Base-by-base conservation (phyloP, 2,797 vertebrate species). In the Tangara arthus region DNA sequence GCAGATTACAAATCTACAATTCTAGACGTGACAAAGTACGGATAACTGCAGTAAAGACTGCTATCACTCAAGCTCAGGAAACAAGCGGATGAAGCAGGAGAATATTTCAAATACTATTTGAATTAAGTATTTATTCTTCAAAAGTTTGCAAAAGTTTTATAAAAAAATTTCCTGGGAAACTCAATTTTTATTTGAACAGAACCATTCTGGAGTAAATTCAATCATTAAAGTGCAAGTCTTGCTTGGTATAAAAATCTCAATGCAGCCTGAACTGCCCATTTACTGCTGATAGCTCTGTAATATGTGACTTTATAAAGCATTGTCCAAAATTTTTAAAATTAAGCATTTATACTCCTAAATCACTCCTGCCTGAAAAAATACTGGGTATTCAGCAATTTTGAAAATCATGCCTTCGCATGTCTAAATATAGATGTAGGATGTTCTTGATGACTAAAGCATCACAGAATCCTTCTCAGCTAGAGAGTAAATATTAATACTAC, bases 401-500 rank as follows among this genome's bases (percentile, higher is more conserved):
- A 89, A 91, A 94, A 82, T 69, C 46, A 34, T 46, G 42, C 23
- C 84, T 55, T 95, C 91, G 57, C 46, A 32, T 55, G 13, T 60
- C 89, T 90, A 93, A 91, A 88, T 83, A 93, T 47, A 94, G 78
- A 71, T 7, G 27, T 30, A 69, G 80, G 60, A 76, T 75, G 12
- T 50, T 93, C 76, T 91, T 84, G 68, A 82, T 79, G 66, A 70
- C 82, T 70, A 68, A 88, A 91, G 80, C 49, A 85, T 76, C 79
- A 84, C 37, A 88, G 63, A 81, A 78, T 32, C 76, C 23, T 78
- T 83, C 69, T 76, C 89, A 79, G 52, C 70, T 44, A 81, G 44
- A 85, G 22, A 72, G 56, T 86, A 93, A 94, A 88, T 93, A 88
- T 78, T 91, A 93, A 93, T 82, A 84, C 46, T 66, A 24, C 37